phyloP scores from a whole-genome alignment of 2,888 invertebrate species.

The Parnassius orleans region DNA sequence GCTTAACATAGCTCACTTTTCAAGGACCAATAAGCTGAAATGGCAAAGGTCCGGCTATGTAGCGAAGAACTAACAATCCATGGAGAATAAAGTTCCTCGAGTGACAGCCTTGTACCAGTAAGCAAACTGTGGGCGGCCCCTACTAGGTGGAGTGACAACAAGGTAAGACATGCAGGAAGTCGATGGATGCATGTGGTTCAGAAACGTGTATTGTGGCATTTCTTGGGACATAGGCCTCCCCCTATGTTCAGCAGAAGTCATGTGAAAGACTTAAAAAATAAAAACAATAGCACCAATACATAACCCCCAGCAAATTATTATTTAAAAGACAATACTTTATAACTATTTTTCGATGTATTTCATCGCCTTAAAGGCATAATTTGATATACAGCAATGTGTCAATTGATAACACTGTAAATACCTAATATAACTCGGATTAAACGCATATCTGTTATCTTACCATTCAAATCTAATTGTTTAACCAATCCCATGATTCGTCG shows the following conservation, averaged over 20 bases:
- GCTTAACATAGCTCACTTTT: too few relatives aligned
- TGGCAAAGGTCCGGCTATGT: too few relatives aligned
- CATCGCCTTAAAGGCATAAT: neutral
- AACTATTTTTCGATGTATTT: neutral
- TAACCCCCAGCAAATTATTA: neutral
- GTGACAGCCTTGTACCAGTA: too few relatives aligned
- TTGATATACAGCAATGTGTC: neutral
- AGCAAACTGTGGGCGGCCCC: too few relatives aligned
- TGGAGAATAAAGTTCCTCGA: too few relatives aligned
- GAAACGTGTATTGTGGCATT: neutral
- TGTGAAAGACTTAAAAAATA: neutral
- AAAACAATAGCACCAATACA: neutral
- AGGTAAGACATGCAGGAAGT: too few relatives aligned
- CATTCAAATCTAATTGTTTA: slow-evolving; percentile 46
- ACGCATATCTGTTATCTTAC: slow-evolving; percentile 1
- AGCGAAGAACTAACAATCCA: too few relatives aligned
- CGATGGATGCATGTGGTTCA: neutral
- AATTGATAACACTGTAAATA: neutral
- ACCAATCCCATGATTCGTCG: slow-evolving; percentile 72
- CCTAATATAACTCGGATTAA: neutral
- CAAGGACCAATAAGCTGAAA: too few relatives aligned
- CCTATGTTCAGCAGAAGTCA: neutral
- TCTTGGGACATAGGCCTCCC: neutral
- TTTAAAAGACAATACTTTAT: too few relatives aligned
- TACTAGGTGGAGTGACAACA: too few relatives aligned